Base-by-base conservation (phyloP, 2,113 vertebrate genomes). In the Crocuta crocuta region DNA sequence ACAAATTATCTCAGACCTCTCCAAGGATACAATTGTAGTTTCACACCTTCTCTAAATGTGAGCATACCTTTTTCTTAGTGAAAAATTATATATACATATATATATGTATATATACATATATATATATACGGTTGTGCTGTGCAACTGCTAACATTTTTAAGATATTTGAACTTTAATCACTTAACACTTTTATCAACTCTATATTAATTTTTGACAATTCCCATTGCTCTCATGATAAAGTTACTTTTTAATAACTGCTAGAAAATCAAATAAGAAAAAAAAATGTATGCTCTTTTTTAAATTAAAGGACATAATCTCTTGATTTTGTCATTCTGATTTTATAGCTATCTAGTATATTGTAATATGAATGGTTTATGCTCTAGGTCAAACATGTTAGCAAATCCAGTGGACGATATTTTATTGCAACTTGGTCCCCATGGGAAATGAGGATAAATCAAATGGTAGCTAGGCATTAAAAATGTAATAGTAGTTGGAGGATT, bases 201-300 rank as follows among this genome's bases (percentile, higher is more conserved):
- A 7, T 15, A 58, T 50, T 82, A 39, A n/a, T 78, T 81, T 93
- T 78, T 55, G 58, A 48, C 31, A 74, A 43, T 48, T 50, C 0
- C 1, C 5, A 50, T 89, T 71, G 82, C 3, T 39, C 26, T 92
- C 21, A 82, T 48, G 23, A 74, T 10, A 26, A 63, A 45, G 6
- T 66, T 84, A 63, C 1, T 45, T 55, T 70, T 58, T 61, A 74
- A 17, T 70, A 91, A 80, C 12, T 63, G 2, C 5, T 10, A 98
- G 23, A 85, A 95, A 96, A 7, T 61, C 5, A 78, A 91, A 19
- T 48, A 86, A 61, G 26, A 70, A 48, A 76, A 89, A 89, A 71
- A 84, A 35, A 39, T 1, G 61, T 21, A 15, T 31, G 0, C 0
- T 10, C 7, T 17, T 92, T 76, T 94, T 28, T 24, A 45, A 43